Conservation (phyloP, 2,797 vertebrate species). For the Squalus acanthias region DNA sequence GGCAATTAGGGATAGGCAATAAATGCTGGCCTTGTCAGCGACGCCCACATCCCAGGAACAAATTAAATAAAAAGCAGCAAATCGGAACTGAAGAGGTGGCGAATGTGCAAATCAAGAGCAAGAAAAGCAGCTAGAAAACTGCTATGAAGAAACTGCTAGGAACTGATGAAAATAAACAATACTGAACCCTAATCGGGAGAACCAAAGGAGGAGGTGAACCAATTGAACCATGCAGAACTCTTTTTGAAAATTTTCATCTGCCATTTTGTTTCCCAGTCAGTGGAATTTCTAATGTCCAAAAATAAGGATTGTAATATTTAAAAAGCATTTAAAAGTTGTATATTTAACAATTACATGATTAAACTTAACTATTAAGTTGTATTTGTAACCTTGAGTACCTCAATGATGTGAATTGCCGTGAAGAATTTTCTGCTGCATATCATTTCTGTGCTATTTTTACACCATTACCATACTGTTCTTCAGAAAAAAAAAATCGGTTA, state of each 20-base stretch:
- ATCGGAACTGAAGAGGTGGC: background rate
- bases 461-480: too few species aligned
- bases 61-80: background rate
- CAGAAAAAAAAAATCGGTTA: too few species aligned
- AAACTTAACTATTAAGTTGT: background rate
- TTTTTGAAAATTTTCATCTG: background rate
- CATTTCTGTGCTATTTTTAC: too few species aligned
- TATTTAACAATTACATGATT: background rate
- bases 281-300: background rate
- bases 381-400: too few species aligned
- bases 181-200: background rate
- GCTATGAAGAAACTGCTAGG: background rate
- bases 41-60: too few species aligned
- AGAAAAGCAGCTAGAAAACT: background rate
- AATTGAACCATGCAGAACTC: background rate
- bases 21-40: too few species aligned
- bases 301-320: background rate
- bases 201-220: background rate
- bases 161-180: background rate
- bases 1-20: too few species aligned
- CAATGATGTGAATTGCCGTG: too few species aligned
- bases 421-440: too few species aligned
- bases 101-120: background rate
- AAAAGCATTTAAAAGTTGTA: background rate
- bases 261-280: background rate